Conservation (phyloP, 2,113 vertebrate species). For the cattle (Bos taurus) region DNA sequence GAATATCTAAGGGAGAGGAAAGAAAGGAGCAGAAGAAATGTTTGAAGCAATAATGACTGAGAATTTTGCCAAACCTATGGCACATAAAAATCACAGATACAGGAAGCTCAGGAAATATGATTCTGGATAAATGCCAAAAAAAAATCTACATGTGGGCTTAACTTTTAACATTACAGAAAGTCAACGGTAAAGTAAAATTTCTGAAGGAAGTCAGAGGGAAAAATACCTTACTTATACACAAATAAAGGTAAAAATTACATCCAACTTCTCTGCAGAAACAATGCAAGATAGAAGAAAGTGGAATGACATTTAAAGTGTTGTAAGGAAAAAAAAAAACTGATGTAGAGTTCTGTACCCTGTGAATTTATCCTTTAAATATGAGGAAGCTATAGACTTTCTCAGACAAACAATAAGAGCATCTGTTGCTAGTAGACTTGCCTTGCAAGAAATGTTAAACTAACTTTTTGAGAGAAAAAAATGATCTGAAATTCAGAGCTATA, state of each 20-base stretch:
- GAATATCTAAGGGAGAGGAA: neutral
- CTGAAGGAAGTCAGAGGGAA: neutral
- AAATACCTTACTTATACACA: neutral
- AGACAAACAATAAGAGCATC: neutral
- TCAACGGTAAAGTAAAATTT: neutral
- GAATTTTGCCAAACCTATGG: neutral
- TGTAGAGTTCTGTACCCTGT: neutral
- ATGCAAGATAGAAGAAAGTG: neutral
- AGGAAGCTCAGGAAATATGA: neutral
- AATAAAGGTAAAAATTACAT: neutral
- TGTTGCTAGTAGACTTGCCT: neutral
- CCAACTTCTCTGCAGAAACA: neutral
- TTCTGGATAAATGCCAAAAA: neutral
- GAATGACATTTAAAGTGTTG: neutral
- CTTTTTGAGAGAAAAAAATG: neutral
- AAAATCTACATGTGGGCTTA: neutral
- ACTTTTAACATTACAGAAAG: neutral
- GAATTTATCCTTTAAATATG: neutral
- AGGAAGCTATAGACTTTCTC: neutral
- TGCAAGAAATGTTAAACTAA: neutral
- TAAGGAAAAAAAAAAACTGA: neutral
- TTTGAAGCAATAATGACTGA: neutral
- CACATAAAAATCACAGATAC: neutral
- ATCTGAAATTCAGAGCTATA: neutral
- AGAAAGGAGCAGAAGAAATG: neutral